These are phyloP conservation scores for Telmatochromis sp. DNA, from an alignment of 2,113 vertebrate species.

Conservation along the genomic window DNA sequence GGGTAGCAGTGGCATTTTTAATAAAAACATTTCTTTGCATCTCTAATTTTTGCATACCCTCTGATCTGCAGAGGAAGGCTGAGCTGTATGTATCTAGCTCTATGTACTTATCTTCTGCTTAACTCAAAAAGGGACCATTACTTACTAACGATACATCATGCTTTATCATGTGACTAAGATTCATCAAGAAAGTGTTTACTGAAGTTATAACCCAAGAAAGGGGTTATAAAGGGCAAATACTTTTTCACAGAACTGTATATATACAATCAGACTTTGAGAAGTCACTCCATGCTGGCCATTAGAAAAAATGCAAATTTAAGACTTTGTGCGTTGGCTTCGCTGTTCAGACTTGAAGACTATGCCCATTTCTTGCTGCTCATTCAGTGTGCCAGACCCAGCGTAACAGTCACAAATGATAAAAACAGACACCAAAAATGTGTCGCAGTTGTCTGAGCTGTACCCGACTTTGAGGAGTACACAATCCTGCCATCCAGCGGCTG, in stretches of 20 bases:
- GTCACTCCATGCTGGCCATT: fast-evolving
- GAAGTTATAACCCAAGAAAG: not conserved
- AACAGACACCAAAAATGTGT: not conserved
- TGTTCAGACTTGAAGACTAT: not conserved
- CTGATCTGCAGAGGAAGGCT: not conserved
- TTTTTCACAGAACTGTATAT: not conserved
- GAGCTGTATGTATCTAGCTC: not conserved
- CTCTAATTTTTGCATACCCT: not conserved
- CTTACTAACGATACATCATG: not conserved
- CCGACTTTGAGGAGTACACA: constrained; percentile 55
- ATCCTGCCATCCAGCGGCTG: constrained; percentile 67
- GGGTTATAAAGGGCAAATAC: not conserved
- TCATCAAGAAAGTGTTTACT: fast-evolving
- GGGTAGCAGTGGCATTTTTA: not conserved
- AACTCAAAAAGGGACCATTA: not conserved
- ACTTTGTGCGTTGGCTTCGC: not conserved
- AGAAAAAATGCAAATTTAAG: not conserved
- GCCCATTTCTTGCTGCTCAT: not conserved
- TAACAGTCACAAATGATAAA: constrained; percentile 17
- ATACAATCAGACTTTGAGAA: not conserved
- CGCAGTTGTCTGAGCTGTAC: not conserved
- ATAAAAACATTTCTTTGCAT: not conserved
- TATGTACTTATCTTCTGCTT: not conserved
- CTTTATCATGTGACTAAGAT: not conserved
- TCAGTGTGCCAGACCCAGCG: not conserved